Conservation (phyloP, 2,113 vertebrate species). For the Nestor notabilis region DNA sequence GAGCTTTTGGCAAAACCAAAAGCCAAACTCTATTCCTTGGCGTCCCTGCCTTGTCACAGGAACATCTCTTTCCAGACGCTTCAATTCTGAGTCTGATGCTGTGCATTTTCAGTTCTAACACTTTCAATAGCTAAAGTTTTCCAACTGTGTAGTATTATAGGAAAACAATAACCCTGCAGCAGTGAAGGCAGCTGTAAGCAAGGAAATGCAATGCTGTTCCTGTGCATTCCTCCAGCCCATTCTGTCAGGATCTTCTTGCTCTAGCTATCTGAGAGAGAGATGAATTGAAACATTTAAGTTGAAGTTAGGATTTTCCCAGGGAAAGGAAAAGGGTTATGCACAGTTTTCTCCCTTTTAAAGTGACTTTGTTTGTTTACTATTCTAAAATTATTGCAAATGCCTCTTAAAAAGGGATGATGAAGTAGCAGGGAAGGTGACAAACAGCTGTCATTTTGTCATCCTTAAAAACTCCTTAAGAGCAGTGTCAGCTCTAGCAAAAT, state of each 20-base stretch:
- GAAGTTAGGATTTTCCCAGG: slow-evolving; percentile 66
- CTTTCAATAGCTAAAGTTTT: slow-evolving; percentile 33
- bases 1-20: not conserved
- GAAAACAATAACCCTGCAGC: slow-evolving; percentile 23
- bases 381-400: slow-evolving; percentile 29
- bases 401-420: slow-evolving; percentile 38
- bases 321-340: slow-evolving; percentile 38
- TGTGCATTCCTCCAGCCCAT: slow-evolving; percentile 1
- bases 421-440: slow-evolving; percentile 56
- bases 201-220: slow-evolving; percentile 12
- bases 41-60: not conserved
- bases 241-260: not conserved
- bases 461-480: slow-evolving; percentile 50
- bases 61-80: not conserved
- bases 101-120: not conserved
- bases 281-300: slow-evolving; percentile 24
- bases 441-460: slow-evolving; percentile 40
- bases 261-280: slow-evolving; percentile 51
- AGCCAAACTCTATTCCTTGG: not conserved
- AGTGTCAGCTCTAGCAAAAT: slow-evolving; percentile 26
- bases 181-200: slow-evolving; percentile 38
- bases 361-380: slow-evolving; percentile 51
- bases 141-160: slow-evolving; percentile 33
- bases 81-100: not conserved
- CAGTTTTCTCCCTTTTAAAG: slow-evolving; percentile 55